A percentile compares a stretch with the other conserved stretches of the same genome.
phyloP scores from a whole-genome alignment of 1,140 invertebrate genomes.

The Samia ricini region DNA sequence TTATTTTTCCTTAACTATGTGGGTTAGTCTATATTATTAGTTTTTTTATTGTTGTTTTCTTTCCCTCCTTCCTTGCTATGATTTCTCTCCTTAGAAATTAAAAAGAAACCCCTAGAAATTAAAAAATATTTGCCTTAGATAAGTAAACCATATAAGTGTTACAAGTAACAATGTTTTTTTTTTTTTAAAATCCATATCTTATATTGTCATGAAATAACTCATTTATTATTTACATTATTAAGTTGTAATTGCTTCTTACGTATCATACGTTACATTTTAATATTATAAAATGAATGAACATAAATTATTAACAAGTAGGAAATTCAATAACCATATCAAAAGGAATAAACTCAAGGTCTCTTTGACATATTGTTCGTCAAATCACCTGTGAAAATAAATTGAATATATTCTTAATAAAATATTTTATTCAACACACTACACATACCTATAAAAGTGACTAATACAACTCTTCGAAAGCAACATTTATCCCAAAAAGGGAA shows the following conservation, averaged over 20 bases:
- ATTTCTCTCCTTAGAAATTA: too few species aligned
- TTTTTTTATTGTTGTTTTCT: too few species aligned
- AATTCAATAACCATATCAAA: neutral
- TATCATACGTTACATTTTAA: neutral
- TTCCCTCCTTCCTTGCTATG: too few species aligned
- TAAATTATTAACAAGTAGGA: neutral
- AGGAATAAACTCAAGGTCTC: neutral
- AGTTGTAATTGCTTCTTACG: neutral
- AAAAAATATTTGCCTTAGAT: too few species aligned
- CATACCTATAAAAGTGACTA: slow-evolving; percentile 41
- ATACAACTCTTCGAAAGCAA: slow-evolving; percentile 46
- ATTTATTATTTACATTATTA: neutral
- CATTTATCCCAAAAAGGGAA: slow-evolving; percentile 76
- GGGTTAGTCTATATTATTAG: too few species aligned
- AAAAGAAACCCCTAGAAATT: too few species aligned
- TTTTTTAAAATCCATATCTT: too few species aligned
- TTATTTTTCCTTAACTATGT: too few species aligned
- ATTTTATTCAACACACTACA: slow-evolving; percentile 40
- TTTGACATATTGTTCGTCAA: neutral
- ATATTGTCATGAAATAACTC: too few species aligned
- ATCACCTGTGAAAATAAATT: neutral
- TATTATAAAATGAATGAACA: neutral
- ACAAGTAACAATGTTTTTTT: too few species aligned
- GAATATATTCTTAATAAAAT: neutral
- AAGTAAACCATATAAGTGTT: too few species aligned